These are phyloP conservation scores for Nephrocerus scutellatus DNA, from an alignment of 2,888 invertebrate genomes.

Conservation along the genomic window DNA sequence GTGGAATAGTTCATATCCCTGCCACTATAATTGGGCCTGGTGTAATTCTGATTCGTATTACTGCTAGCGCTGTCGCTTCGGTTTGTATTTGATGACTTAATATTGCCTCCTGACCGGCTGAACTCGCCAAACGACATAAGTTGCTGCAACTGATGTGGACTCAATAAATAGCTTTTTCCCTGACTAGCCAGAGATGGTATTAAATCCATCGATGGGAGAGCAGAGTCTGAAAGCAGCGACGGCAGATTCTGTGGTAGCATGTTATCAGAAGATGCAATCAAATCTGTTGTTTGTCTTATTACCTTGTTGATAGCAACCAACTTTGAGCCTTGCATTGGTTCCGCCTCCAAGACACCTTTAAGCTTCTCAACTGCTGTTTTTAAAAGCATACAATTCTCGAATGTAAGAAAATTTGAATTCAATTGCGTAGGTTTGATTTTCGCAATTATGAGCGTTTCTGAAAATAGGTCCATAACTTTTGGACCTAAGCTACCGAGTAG, in stretches of 20 bases:
- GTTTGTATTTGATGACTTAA: too few species aligned
- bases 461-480: slow-evolving; percentile 57
- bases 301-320: slow-evolving; percentile 61
- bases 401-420: slow-evolving; percentile 60
- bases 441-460: slow-evolving; percentile 20
- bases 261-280: slow-evolving; percentile 53
- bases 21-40: slow-evolving; percentile 24
- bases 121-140: slow-evolving; percentile 54
- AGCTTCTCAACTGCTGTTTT: slow-evolving; percentile 35
- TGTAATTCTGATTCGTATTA: too few species aligned
- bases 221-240: too few species aligned
- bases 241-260: too few species aligned
- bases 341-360: slow-evolving; percentile 58
- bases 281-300: slow-evolving; percentile 53
- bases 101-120: slow-evolving; percentile 23
- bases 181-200: slow-evolving; percentile 66
- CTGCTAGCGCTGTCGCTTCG: too few species aligned
- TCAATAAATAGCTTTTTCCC: slow-evolving; percentile 71
- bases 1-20: slow-evolving; percentile 16
- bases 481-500: slow-evolving; percentile 71
- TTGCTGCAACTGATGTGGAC: slow-evolving; percentile 65
- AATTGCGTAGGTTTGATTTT: slow-evolving; percentile 56
- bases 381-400: slow-evolving; percentile 55
- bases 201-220: too few species aligned
- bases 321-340: slow-evolving; percentile 51